Base-by-base conservation (phyloP, 2,113 vertebrate genomes). In the Todiramphus chloris region DNA sequence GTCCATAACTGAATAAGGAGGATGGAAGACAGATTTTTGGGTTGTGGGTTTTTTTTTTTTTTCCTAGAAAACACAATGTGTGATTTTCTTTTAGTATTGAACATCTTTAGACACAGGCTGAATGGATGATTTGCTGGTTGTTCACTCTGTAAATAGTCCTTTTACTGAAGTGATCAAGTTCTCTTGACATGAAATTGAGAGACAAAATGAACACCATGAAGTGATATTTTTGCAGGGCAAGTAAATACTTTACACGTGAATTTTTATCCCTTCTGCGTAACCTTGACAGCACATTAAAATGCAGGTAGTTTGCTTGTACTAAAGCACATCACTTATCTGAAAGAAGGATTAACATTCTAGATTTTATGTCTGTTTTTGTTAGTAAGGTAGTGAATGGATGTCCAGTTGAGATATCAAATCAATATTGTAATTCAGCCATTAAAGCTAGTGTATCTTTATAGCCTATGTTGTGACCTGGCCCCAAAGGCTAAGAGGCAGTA, bases 121-220 rank as follows among this genome's bases (percentile, higher is more conserved):
- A 95, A 86, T 94, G 96, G 92, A 17, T 96, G 83, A 90, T 87
- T 90, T 74, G 79, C 66, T 41, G 19, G 68, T 74, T 88, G 79
- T 80, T 95, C 85, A 31, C 60, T 91, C 87, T 86, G 60, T 53
- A 94, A 96, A 92, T 35, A 80, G 53, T 69, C n/a, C 78, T 94
- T 90, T 77, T 72, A 58, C 50, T 94, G 75, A 78, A 88, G 78
- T 68, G 88, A 78, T 97, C 39, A 15, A 53, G 66, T 93, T 94
- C 83, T 96, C 64, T 81, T 90, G 87, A 70, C 37, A 12, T 33
- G 64, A 70, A 51, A 85, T 68, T 72, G 75, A 93, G 89, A 89
- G 64, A 79, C 62, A 64, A 60, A 91, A 81, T 0, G 0, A 77
- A 63, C 39, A 25, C n/a, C 48, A 14, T 27, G 39, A 64, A 78